These are phyloP conservation scores for Colostygia pectinataria DNA, from an alignment of 2,888 invertebrate species.

Conservation along the genomic window DNA sequence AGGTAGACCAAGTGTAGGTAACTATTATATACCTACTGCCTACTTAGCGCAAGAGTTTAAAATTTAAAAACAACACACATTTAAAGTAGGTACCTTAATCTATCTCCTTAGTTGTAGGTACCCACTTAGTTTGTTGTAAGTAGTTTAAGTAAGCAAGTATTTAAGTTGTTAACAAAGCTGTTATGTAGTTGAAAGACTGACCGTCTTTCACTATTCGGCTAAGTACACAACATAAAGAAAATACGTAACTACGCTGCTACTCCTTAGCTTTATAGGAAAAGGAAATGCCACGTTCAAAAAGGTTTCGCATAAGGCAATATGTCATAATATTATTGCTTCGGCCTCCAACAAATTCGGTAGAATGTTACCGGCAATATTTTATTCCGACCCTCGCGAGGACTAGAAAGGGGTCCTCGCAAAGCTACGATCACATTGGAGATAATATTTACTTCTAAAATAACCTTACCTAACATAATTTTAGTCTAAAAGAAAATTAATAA, in stretches of 20 bases:
- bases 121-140: no score
- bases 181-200: constrained; percentile 33
- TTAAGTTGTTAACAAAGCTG: constrained; percentile 19
- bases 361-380: constrained; percentile 75
- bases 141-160: no score
- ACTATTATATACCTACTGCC: no score
- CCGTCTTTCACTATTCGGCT: constrained; percentile 22
- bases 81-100: not conserved
- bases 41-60: no score
- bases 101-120: not conserved
- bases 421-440: constrained; percentile 46
- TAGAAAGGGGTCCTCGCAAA: constrained; percentile 47
- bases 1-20: no score
- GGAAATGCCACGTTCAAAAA: constrained; percentile 53
- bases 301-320: constrained; percentile 69
- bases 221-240: constrained; percentile 31
- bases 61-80: no score
- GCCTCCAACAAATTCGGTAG: constrained; percentile 67
- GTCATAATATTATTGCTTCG: constrained; percentile 80
- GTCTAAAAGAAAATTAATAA: no score
- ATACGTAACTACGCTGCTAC: constrained; percentile 39
- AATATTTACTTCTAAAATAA: constrained; percentile 7
- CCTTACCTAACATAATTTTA: no score
- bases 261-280: constrained; percentile 38
- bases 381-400: constrained; percentile 62